Percentiles rank a stretch among this genome's conserved stretches.
phyloP scores from a whole-genome alignment of 2,888 invertebrate genomes.

The Pegoplata infirma region DNA sequence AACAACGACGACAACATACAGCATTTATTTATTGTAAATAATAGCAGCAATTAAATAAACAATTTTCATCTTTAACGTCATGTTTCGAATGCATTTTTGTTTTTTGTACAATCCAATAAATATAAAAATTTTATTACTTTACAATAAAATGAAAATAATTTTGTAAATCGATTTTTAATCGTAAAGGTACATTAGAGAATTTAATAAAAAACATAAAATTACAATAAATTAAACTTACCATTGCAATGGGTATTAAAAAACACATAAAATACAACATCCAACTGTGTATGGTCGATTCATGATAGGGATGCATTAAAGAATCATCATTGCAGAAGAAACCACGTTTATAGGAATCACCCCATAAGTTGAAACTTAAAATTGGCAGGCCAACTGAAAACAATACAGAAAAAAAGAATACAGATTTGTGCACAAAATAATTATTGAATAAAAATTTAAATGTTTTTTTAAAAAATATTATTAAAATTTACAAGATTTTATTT shows the following conservation, averaged over 20 bases:
- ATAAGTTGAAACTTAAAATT: constrained; percentile 84
- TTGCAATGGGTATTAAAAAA: constrained; percentile 83
- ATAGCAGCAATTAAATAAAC: constrained; percentile 14
- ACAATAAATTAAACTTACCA: constrained; percentile 84
- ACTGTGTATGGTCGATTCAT: constrained; percentile 89
- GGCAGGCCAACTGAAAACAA: constrained; percentile 88
- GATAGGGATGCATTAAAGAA: constrained; percentile 91
- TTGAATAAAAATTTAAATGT: no score
- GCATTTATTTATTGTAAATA: constrained; percentile 12
- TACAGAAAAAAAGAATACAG: no score
- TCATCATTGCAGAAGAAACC: constrained; percentile 98
- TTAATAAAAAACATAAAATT: constrained; percentile 21
- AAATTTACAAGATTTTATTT: constrained; percentile 13
- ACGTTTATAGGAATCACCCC: constrained; percentile 86
- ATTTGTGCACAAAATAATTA: no score
- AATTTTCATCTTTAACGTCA: not conserved
- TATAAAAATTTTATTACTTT: not conserved
- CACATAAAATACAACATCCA: constrained; percentile 88
- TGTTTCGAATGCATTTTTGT: not conserved
- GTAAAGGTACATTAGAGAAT: not conserved
- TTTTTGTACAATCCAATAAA: not conserved
- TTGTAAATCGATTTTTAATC: not conserved
- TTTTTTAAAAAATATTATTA: not conserved
- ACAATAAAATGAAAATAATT: not conserved
- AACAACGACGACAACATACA: not conserved